Evolutionary conservation across 2,888 invertebrate genomes (phyloP).

Genomic region (Theodoxus fluviatilis): DNA sequence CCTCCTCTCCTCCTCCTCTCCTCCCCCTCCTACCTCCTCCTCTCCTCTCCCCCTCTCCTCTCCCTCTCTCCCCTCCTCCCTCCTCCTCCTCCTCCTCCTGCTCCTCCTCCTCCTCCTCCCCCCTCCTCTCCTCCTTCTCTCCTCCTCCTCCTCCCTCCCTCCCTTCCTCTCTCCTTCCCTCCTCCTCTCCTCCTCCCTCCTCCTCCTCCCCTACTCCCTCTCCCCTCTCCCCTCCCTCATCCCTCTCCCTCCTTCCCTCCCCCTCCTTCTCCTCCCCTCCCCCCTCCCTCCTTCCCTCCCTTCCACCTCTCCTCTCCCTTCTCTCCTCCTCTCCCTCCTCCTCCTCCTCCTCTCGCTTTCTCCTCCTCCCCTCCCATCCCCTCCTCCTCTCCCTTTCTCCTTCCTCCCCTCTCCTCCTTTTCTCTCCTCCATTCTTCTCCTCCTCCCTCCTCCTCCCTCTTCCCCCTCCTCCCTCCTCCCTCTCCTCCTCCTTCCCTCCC

Average conservation of each 20-base stretch:
- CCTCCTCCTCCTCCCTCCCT: neutral
- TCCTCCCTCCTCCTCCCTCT: neutral
- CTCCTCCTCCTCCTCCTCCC: neutral
- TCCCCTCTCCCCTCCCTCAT: neutral
- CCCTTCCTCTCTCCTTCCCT: neutral
- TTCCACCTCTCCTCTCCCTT: too few relatives aligned
- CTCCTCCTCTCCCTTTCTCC: neutral
- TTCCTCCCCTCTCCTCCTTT: neutral
- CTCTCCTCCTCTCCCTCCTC: too few relatives aligned
- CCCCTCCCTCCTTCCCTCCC: too few relatives aligned
- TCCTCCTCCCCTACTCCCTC: neutral
- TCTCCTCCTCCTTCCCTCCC: neutral
- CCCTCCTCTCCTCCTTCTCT: neutral
- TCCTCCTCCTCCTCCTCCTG: neutral
- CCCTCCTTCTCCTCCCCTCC: too few relatives aligned
- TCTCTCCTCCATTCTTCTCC: neutral
- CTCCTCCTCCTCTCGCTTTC: too few relatives aligned
- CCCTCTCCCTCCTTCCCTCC: neutral
- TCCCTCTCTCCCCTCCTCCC: neutral
- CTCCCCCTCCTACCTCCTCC: neutral
- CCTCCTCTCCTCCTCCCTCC: neutral
- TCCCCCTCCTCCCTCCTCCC: neutral
- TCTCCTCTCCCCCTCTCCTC: too few relatives aligned
- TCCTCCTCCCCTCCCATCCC: too few relatives aligned
- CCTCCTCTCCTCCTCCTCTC: neutral